Conservation (phyloP, 2,797 vertebrate species). For the Tachyglossus aculeatus region DNA sequence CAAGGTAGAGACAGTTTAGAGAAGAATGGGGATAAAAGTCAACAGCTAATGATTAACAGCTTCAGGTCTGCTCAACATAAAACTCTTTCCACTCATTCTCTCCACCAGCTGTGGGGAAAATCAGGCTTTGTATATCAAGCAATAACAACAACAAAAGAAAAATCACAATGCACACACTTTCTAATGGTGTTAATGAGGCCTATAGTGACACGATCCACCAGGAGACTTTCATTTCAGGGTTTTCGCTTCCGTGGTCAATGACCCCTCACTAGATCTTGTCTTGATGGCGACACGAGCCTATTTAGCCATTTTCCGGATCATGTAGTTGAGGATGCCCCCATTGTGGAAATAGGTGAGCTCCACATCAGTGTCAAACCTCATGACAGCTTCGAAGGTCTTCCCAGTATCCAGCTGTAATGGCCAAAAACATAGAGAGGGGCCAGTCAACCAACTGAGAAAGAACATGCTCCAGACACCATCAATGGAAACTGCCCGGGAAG, state of each 20-base stretch:
- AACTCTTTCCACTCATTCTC: constrained; percentile 24
- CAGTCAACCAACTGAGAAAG: no score
- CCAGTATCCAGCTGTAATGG: constrained; percentile 85
- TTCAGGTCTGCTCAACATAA: constrained; percentile 11
- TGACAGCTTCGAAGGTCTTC: constrained; percentile 84
- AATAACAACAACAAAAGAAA: neutral
- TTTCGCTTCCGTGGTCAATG: no score
- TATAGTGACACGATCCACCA: constrained; percentile 7
- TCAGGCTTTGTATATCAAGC: constrained; percentile 1
- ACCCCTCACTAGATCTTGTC: neutral
- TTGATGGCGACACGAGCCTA: constrained; percentile 32
- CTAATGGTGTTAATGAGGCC: constrained; percentile 33
- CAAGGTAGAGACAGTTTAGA: no score
- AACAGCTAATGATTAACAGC: constrained; percentile 24
- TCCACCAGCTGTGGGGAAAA: constrained; percentile 38
- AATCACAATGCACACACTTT: neutral
- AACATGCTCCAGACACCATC: no score
- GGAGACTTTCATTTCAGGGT: constrained; percentile 6
- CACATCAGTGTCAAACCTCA: constrained; percentile 97
- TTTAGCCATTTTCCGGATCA: constrained; percentile 94
- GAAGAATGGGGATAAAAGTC: constrained; percentile 31
- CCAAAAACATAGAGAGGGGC: neutral
- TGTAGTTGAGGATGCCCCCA: constrained; percentile 97
- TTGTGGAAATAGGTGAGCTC: constrained; percentile 92
- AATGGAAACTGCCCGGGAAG: no score